These are phyloP conservation scores for Aphidoletes aphidimyza DNA, from an alignment of 2,888 invertebrate genomes.

Conservation along the genomic window DNA sequence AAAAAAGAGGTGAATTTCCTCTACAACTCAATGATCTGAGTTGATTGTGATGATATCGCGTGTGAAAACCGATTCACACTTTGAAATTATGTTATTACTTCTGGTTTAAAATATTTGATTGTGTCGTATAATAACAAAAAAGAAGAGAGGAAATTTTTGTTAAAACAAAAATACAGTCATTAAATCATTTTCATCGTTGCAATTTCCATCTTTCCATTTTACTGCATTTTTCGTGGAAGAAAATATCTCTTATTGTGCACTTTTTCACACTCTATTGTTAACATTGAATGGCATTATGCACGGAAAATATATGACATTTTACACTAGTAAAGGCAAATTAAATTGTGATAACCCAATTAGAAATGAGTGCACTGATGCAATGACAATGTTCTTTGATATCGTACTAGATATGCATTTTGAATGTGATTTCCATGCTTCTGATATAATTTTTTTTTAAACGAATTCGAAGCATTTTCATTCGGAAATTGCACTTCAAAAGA, in stretches of 20 bases:
- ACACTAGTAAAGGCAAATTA: neutral
- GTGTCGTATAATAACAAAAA: neutral
- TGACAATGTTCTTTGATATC: neutral
- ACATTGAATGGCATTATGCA: neutral
- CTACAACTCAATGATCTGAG: neutral
- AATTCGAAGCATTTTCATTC: too few relatives aligned
- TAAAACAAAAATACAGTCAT: constrained; percentile 15
- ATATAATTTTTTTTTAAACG: too few relatives aligned
- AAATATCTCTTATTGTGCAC: neutral
- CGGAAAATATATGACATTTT: constrained; percentile 5
- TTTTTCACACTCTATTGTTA: neutral
- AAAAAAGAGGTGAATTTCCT: neutral
- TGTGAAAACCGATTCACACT: neutral
- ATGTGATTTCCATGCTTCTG: too few relatives aligned
- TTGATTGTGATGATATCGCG: neutral
- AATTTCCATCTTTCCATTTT: neutral
- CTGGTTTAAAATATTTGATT: constrained; percentile 10
- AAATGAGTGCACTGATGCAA: neutral
- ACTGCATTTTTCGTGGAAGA: neutral
- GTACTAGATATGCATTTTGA: neutral
- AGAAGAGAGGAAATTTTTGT: neutral
- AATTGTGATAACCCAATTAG: neutral
- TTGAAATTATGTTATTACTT: neutral
- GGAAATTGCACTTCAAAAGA: too few relatives aligned
- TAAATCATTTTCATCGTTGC: neutral